Conservation (phyloP, 2,113 vertebrate genomes). For the Hystrix cristata region DNA sequence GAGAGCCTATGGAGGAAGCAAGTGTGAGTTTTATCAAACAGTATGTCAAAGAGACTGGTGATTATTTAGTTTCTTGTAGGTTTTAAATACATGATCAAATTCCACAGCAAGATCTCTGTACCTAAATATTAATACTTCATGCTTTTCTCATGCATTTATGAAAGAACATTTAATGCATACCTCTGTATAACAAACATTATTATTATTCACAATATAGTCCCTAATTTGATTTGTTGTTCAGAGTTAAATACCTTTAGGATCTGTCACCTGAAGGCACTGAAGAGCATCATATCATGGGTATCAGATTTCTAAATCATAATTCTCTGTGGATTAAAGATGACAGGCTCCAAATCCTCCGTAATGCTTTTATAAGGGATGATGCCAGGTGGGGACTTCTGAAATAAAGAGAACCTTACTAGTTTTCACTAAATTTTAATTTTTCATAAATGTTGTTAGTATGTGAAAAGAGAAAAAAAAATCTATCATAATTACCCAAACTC, state of each 20-base stretch:
- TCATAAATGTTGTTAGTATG: background rate
- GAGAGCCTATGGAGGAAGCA: background rate
- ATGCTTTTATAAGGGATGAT: background rate
- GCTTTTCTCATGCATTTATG: background rate
- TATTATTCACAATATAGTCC: background rate
- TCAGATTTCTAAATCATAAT: background rate
- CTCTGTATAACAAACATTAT: conserved; percentile 6
- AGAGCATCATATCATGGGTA: background rate
- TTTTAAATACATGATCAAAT: conserved; percentile 36
- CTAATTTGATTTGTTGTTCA: background rate
- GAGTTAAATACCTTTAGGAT: conserved; percentile 15
- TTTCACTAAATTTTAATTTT: conserved; percentile 33
- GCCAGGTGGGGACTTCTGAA: background rate
- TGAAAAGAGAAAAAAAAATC: background rate
- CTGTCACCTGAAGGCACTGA: background rate
- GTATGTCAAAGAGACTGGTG: background rate
- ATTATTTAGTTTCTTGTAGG: conserved; percentile 8
- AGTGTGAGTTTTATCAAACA: background rate
- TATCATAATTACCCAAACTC: background rate
- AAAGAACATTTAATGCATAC: background rate
- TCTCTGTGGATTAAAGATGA: background rate
- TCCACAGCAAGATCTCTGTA: background rate
- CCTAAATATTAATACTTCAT: conserved; percentile 1
- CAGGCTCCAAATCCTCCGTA: background rate
- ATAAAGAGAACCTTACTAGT: background rate